Evolutionary conservation across 2,797 vertebrate species (phyloP).

Genomic region (Sternarchorhynchus goeldii): DNA sequence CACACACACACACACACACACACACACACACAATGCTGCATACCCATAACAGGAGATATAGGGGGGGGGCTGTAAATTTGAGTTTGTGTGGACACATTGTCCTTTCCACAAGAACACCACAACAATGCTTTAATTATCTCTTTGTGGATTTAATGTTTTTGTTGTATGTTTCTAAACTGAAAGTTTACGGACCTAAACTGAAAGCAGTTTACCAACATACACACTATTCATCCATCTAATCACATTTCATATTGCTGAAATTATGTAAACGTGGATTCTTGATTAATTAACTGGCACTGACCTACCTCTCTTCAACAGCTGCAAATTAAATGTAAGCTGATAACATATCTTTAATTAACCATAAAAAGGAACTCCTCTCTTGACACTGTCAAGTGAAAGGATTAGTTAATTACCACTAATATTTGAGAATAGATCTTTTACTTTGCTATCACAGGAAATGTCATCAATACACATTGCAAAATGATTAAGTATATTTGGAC

Average conservation of each 20-base stretch:
- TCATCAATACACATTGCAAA: background rate
- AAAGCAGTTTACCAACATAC: background rate
- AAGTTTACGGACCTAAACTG: no score
- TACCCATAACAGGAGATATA: conserved; percentile 46
- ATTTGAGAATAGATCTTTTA: background rate
- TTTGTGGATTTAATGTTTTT: conserved; percentile 14
- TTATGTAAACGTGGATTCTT: background rate
- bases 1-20: conserved; percentile 56
- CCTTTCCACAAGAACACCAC: conserved; percentile 57
- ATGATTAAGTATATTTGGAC: background rate
- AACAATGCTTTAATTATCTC: conserved; percentile 50
- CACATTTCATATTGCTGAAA: background rate
- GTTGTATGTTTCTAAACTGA: background rate
- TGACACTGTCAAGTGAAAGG: background rate
- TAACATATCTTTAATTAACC: conserved; percentile 22
- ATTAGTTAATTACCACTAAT: background rate
- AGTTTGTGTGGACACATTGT: conserved; percentile 59
- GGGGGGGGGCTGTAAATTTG: conserved; percentile 49
- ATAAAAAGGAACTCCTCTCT: conserved; percentile 16
- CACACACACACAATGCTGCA: conserved; percentile 39
- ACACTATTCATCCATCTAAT: conserved; percentile 2
- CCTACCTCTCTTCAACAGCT: conserved; percentile 25
- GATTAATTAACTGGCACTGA: conserved; percentile 28
- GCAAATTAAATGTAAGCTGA: background rate
- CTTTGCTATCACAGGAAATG: background rate